Base-by-base conservation (phyloP, 2,888 invertebrate genomes). In the Ochlodes sylvanus region DNA sequence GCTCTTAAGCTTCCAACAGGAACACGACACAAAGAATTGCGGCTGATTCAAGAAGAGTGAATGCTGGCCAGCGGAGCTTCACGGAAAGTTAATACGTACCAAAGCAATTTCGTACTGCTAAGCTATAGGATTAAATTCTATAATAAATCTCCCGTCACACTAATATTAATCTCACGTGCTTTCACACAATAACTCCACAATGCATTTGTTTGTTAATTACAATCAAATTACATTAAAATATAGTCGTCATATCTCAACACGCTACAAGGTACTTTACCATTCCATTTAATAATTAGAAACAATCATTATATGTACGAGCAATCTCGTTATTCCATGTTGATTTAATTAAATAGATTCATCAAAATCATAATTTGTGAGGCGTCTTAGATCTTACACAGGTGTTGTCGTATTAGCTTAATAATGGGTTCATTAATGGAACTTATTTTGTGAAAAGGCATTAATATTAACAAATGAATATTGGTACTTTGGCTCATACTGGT, bases 251-350 rank as follows among this genome's bases (percentile, higher is more conserved):
- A 66, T 52, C 54, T 66, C 60, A 41, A 21, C 65, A 66, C 60
- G 66, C 52, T 42, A 58, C 58, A 27, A 34, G 4, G 41, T 65
- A 54, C 19, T 66, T 66, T 60, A 32, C 58, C 50, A 61, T 54
- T 54, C 60, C 66, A 61, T 66, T 66, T 60, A 55, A 58, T 58
- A 66, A 66, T 66, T 66, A 61, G 44, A 66, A 66, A 66, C 66
- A 66, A 66, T 66, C 66, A 38, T 66, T 60, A 19, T 50, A n/a
- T n/a, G n/a, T n/a, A 19, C 17, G 4, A 19, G 19, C 52, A 66
- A 60, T 66, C 66, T 66, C 19, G 32, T 60, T 66, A 44, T 60
- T 54, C 7, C 60, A 60, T 60, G 60, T 60, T 60, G 60, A 60
- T 66, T 60, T 42, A 66, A 66, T 66, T 52, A 41, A 15, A 42